Conservation (phyloP, 2,113 vertebrate species). For the Paradisaea rubra region DNA sequence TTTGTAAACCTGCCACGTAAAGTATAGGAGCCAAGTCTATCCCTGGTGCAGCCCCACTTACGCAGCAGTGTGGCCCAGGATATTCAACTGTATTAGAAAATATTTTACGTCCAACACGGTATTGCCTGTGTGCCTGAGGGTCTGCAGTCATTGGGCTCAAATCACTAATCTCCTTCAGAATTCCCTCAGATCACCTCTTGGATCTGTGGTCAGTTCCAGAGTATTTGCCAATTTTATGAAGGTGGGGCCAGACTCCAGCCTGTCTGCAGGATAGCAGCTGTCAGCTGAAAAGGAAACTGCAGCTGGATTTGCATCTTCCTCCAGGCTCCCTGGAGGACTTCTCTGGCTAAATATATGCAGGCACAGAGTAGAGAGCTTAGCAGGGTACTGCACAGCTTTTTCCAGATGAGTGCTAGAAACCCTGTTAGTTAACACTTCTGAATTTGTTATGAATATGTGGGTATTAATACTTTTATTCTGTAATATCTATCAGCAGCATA, state of each 20-base stretch:
- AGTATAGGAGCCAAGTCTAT: neutral
- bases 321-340: neutral
- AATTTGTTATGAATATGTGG: neutral
- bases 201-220: neutral
- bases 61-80: neutral
- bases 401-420: neutral
- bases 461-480: neutral
- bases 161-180: neutral
- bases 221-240: neutral
- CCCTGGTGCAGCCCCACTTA: neutral
- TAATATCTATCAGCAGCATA: neutral
- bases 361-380: neutral
- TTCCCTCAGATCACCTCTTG: neutral
- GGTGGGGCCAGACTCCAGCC: neutral
- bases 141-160: neutral
- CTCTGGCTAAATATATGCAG: neutral
- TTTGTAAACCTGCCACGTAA: constrained; percentile 1
- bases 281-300: neutral
- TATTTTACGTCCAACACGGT: accelerated
- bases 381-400: neutral
- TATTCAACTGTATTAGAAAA: neutral
- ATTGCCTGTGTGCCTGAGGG: neutral
- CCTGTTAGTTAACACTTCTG: neutral
- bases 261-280: accelerated
- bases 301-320: neutral